Conservation (phyloP, 2,888 invertebrate species). For the Dryococelus australis region DNA sequence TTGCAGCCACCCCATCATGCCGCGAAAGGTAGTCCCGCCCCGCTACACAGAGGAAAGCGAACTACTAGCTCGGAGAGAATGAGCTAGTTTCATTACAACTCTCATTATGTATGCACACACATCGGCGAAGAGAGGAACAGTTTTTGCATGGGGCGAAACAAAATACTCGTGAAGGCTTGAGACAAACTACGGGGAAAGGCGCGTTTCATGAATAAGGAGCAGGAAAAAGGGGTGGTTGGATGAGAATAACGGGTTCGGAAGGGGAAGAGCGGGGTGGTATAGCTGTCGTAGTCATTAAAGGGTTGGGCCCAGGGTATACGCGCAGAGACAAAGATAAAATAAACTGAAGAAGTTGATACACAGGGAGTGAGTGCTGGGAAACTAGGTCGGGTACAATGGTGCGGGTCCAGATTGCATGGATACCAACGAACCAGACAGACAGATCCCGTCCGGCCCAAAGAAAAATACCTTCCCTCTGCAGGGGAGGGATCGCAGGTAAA, state of each 20-base stretch:
- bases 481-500: not conserved
- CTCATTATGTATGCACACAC: slow-evolving; percentile 8
- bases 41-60: too few relatives aligned
- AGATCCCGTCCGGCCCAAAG: not conserved
- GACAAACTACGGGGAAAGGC: slow-evolving; percentile 3
- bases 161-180: not conserved
- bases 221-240: too few relatives aligned
- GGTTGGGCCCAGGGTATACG: not conserved
- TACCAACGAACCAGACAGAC: not conserved
- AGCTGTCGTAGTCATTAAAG: not conserved
- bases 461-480: not conserved
- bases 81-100: not conserved
- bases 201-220: not conserved
- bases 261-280: not conserved
- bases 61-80: too few relatives aligned
- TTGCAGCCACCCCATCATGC: too few relatives aligned
- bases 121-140: not conserved
- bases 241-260: not conserved
- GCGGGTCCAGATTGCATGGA: not conserved
- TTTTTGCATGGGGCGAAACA: slow-evolving; percentile 16
- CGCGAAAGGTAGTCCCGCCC: too few relatives aligned
- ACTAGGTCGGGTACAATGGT: not conserved
- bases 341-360: slow-evolving; percentile 1
- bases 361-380: slow-evolving; percentile 4
- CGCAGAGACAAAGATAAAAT: slow-evolving; percentile 13